phyloP scores from a whole-genome alignment of 2,113 vertebrate species.

The Saiga tatarica region DNA sequence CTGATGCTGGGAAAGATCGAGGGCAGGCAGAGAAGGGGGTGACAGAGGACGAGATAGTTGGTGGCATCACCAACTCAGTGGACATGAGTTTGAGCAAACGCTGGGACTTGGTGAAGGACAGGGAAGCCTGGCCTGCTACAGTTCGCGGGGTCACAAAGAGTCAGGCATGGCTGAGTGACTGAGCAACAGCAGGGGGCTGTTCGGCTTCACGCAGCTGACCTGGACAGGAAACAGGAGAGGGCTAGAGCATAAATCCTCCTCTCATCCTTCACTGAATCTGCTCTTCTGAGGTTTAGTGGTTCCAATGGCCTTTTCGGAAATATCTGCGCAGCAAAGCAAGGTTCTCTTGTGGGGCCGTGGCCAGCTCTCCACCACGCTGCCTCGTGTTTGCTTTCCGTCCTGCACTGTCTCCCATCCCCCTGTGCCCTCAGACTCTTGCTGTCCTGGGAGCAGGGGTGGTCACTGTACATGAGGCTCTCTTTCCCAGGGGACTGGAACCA shows the following conservation, averaged over 20 bases:
- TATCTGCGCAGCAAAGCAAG: background rate
- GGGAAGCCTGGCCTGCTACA: background rate
- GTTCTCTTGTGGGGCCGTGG: background rate
- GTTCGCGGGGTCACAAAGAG: background rate
- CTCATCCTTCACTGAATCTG: no score
- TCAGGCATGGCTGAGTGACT: background rate
- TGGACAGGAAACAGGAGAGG: background rate
- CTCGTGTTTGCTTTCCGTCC: background rate
- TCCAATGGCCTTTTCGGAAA: background rate
- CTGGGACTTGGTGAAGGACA: background rate
- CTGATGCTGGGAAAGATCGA: background rate
- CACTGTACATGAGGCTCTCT: background rate
- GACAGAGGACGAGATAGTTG: background rate
- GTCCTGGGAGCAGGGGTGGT: background rate
- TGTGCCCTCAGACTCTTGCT: background rate
- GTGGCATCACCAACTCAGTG: background rate
- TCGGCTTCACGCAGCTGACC: no score
- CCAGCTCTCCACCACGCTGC: background rate
- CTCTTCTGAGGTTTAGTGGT: background rate
- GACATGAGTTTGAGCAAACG: background rate
- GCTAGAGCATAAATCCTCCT: background rate
- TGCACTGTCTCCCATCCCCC: background rate
- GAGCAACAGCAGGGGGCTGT: background rate
- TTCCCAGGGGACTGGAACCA: background rate
- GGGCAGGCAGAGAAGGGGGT: background rate